These are phyloP conservation scores for Drosophila equinoxialis DNA, from an alignment of 1,140 invertebrate genomes.

Conservation along the genomic window DNA sequence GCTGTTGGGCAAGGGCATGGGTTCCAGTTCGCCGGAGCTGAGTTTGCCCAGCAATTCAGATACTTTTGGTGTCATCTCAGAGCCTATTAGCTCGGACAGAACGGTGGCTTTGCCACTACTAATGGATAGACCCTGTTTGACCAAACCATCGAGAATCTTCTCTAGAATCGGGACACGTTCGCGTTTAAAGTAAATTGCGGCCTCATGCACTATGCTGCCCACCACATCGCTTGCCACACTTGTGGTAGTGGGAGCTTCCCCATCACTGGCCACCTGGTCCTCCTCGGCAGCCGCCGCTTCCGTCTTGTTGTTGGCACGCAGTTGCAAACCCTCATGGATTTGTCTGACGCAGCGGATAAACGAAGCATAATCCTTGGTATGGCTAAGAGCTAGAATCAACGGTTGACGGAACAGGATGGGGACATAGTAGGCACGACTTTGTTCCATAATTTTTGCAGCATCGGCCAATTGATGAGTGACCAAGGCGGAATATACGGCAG, in stretches of 20 bases:
- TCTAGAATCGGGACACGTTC: conserved; percentile 64
- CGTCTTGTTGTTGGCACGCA: conserved; percentile 37
- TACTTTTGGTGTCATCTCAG: conserved; percentile 86
- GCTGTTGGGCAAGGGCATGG: conserved; percentile 81
- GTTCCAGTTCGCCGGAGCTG: conserved; percentile 86
- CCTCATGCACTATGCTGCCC: conserved; percentile 84
- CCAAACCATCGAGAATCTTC: conserved; percentile 84
- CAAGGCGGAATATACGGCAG: conserved; percentile 85
- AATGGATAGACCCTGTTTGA: conserved; percentile 87
- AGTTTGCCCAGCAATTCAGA: conserved; percentile 86
- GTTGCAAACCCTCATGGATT: conserved; percentile 83
- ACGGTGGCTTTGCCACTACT: conserved; percentile 85
- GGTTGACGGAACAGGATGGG: conserved; percentile 84
- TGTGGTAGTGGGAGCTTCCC: conserved; percentile 6
- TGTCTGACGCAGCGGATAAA: conserved; percentile 84
- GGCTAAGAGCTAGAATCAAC: conserved; percentile 84
- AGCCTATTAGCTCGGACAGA: conserved; percentile 86
- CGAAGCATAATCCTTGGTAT: conserved; percentile 85
- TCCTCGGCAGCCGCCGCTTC: conserved; percentile 32
- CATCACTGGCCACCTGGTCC: conserved; percentile 8
- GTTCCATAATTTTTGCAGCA: conserved; percentile 85
- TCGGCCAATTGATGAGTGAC: conserved; percentile 84
- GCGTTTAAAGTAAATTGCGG: conserved; percentile 66
- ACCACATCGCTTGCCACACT: conserved; percentile 66
- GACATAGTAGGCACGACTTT: conserved; percentile 85